These are phyloP conservation scores for Drosophila ananassae DNA, from an alignment of 1,140 invertebrate species.

Conservation along the genomic window DNA sequence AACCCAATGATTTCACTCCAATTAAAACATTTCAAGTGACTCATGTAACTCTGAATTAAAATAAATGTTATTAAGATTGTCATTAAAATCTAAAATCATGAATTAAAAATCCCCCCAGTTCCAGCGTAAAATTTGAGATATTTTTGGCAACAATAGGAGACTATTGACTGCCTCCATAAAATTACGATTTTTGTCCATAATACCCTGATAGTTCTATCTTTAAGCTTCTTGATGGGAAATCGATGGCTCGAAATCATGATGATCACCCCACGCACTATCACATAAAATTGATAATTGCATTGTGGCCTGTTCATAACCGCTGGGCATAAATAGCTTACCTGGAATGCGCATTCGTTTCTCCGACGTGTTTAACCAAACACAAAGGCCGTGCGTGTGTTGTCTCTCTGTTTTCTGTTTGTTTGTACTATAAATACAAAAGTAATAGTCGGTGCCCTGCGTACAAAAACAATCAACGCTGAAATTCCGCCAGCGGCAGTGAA, in stretches of 20 bases:
- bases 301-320: conserved; percentile 5
- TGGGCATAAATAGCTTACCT: conserved; percentile 19
- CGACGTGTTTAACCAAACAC: conserved; percentile 38
- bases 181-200: conserved; percentile 4
- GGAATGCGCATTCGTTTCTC: conserved; percentile 5
- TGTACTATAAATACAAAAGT: conserved; percentile 40
- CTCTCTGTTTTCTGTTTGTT: conserved; percentile 44
- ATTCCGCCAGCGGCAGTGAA: conserved; percentile 35
- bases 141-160: conserved; percentile 17
- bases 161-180: conserved; percentile 6
- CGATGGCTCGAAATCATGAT: conserved; percentile 60
- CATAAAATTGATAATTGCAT: conserved; percentile 29
- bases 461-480: conserved; percentile 27
- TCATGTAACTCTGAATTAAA: neutral
- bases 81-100: too few relatives aligned
- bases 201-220: too few relatives aligned
- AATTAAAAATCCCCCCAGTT: too few relatives aligned
- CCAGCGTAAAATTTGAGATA: neutral
- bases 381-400: conserved; percentile 9
- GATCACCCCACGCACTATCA: conserved; percentile 42
- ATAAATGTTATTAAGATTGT: conserved; percentile 1
- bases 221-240: conserved; percentile 24
- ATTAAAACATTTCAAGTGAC: neutral
- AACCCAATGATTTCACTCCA: neutral
- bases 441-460: conserved; percentile 21